Base-by-base conservation (phyloP, 2,888 invertebrate species). In the Melieria picta region DNA sequence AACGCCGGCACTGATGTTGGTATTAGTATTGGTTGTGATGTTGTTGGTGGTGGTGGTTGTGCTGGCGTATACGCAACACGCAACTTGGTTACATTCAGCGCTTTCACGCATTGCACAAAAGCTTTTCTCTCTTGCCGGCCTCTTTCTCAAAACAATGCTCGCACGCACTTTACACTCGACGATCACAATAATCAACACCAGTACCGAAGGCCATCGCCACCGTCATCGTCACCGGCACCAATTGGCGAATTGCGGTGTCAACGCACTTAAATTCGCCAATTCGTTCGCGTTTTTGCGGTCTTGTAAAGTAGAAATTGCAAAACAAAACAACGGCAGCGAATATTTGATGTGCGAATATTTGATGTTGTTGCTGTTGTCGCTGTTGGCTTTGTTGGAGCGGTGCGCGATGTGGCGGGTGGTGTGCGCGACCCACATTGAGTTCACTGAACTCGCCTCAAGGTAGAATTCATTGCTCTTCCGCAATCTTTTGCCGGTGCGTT, bases 381-480 rank as follows among this genome's bases (percentile, higher is more conserved):
- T 45, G 58, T 71, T 73, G 72, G 72, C 69, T 72, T 47, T 72
- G 68, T 48, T 77, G 77, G 76, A 76, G 76, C 67, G 69, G 65
- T 72, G 73, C 43, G 46, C 45, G 43, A 64, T 43, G 50, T 77
- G 42, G 74, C 69, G 64, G 76, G 62, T 72, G 65, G 52, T 30
- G 30, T 30, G 30, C 30, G 30, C 45, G 52, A 67, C 68, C 63
- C 45, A 74, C 74, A 74, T 62, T 16, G 72, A 72, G 79, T 74
- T 78, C 78, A 74, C 77, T 81, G 79, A 81, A 77, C 82, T 52
- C 16, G 10, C 6, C 47, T 63, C 68, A 74, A 74, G 72, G 75
- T 73, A 71, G 73, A 69, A 62, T 63, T 64, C 50, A 64, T 58
- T 55, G 62, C 61, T 65, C 60, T 69, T 69, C 71, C 71, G 65